Percentiles rank a stretch among this genome's conserved stretches.
These are phyloP conservation scores for Sparus aurata DNA, from an alignment of 2,797 vertebrate genomes.

Conservation along the genomic window DNA sequence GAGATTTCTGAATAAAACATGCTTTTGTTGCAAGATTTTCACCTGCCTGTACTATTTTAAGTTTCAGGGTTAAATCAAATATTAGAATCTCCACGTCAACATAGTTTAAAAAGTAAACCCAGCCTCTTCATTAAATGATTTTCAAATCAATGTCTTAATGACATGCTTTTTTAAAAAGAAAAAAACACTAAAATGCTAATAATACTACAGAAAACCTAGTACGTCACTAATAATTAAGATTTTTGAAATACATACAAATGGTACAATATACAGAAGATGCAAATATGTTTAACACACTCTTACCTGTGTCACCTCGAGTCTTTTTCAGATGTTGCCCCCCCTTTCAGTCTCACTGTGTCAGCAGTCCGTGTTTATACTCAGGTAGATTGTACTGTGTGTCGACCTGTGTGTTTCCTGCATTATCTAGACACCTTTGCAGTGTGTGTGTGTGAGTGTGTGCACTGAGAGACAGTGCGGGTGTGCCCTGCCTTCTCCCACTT, in stretches of 20 bases:
- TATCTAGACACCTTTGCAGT: not conserved
- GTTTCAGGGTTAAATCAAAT: not conserved
- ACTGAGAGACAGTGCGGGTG: not conserved
- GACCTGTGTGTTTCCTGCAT: not conserved
- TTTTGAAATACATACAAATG: not conserved
- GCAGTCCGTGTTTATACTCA: slow-evolving; percentile 4
- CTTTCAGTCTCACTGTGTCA: not conserved
- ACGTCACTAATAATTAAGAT: not conserved
- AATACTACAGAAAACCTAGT: not conserved
- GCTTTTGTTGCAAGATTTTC: not conserved
- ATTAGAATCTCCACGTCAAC: not conserved
- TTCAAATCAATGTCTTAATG: no score
- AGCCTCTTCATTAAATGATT: no score
- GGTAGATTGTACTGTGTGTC: slow-evolving; percentile 11
- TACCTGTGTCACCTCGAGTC: slow-evolving; percentile 38
- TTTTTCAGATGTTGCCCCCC: not conserved
- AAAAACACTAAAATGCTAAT: not conserved
- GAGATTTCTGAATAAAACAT: not conserved
- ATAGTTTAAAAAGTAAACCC: not conserved
- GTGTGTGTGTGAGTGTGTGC: slow-evolving; percentile 18
- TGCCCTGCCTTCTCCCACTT: slow-evolving; percentile 13
- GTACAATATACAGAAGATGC: not conserved
- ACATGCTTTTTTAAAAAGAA: not conserved
- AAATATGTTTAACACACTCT: slow-evolving; percentile 3
- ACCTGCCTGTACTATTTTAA: not conserved